Evolutionary conservation across 2,113 vertebrate species (phyloP).

Genomic region (Hippocampus barbouri): DNA sequence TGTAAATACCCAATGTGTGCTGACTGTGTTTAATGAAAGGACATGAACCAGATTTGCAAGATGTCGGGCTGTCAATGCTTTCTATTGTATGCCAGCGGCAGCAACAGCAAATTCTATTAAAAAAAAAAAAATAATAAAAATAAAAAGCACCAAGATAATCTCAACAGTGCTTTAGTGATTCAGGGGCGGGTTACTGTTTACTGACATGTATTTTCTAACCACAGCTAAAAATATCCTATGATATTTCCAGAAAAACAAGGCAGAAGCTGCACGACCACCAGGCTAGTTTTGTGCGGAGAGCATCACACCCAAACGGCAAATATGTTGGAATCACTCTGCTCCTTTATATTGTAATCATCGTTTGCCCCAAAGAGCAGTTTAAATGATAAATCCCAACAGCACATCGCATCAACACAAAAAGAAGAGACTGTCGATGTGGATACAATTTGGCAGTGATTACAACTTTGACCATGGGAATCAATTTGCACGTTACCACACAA

Average conservation of each 20-base stretch:
- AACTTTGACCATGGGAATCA: neutral
- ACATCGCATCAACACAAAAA: neutral
- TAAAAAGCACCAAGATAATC: slow-evolving; percentile 30
- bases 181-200: slow-evolving; percentile 37
- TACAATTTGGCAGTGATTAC: neutral
- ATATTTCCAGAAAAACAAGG: slow-evolving; percentile 30
- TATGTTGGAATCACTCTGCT: neutral
- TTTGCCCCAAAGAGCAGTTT: neutral
- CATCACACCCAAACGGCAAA: slow-evolving; percentile 7
- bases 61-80: slow-evolving; percentile 35
- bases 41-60: slow-evolving; percentile 21
- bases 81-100: slow-evolving; percentile 34
- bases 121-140: slow-evolving; percentile 52
- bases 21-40: slow-evolving; percentile 45
- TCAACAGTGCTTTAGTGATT: slow-evolving; percentile 39
- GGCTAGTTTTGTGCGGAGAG: slow-evolving; percentile 9
- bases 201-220: slow-evolving; percentile 34
- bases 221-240: slow-evolving; percentile 47
- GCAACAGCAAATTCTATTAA: slow-evolving; percentile 26
- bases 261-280: slow-evolving; percentile 15
- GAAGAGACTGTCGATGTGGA: neutral
- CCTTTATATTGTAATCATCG: neutral
- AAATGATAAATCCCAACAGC: slow-evolving; percentile 4
- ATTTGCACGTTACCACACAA: neutral
- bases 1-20: slow-evolving; percentile 46